Conservation (phyloP, 2,888 invertebrate genomes). For the Phengaris arion region DNA sequence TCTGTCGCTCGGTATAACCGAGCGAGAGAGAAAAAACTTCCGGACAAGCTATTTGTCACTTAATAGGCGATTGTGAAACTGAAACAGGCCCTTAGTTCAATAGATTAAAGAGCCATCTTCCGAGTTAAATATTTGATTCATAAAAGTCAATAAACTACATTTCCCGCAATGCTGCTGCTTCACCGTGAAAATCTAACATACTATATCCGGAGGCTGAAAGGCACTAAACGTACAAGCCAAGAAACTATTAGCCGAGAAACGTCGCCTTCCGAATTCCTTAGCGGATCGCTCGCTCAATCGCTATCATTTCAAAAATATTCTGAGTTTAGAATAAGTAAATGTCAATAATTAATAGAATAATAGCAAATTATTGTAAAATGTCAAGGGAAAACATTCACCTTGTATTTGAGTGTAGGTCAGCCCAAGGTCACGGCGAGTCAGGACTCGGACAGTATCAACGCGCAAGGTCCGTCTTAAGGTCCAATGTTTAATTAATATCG, state of each 20-base stretch:
- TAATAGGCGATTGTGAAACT: too few species aligned
- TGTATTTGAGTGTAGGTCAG: conserved; percentile 28
- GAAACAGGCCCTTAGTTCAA: background rate
- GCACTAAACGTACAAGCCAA: background rate
- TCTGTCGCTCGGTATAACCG: too few species aligned
- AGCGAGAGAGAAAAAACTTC: too few species aligned
- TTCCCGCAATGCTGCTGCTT: background rate
- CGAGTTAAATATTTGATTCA: background rate
- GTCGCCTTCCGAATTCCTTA: background rate
- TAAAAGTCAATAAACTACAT: background rate
- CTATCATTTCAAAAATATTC: background rate
- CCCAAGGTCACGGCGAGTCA: conserved; percentile 29
- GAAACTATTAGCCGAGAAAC: background rate
- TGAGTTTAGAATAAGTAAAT: background rate
- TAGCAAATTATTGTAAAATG: conserved; percentile 24
- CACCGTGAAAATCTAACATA: background rate
- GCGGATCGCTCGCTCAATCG: background rate
- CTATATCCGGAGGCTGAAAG: background rate
- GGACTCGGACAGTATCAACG: conserved; percentile 15
- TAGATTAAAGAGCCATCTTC: background rate
- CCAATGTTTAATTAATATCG: conserved; percentile 18
- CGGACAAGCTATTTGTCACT: too few species aligned
- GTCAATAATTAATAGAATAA: background rate
- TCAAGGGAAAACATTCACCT: conserved; percentile 32
- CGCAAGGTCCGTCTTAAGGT: conserved; percentile 19